Evolutionary conservation across 35 echinoderm and acorn worm genomes (phyloP).

Genomic region (Diadema setosum): DNA sequence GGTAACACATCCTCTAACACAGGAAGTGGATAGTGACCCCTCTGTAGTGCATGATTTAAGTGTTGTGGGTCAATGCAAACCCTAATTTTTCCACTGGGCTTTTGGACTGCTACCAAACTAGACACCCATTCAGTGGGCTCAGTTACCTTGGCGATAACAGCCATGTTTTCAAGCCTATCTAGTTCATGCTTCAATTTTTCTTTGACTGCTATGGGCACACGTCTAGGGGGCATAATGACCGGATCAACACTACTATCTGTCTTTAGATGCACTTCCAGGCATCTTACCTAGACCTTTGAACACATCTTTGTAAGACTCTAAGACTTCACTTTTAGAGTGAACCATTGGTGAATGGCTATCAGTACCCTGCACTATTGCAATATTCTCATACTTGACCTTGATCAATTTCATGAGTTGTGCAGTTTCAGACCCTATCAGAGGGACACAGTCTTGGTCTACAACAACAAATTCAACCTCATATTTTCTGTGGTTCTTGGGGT

Average conservation of each 20-base stretch:
- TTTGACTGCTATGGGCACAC: slow-evolving; percentile 44
- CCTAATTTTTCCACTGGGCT: slow-evolving; percentile 44
- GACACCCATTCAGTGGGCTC: slow-evolving; percentile 76
- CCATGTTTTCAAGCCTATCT: neutral
- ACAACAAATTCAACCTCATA: neutral
- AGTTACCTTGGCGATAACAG: slow-evolving; percentile 36
- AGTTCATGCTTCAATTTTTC: slow-evolving; percentile 53
- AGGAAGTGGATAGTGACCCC: slow-evolving; percentile 32
- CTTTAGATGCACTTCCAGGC: neutral
- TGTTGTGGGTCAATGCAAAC: slow-evolving; percentile 62
- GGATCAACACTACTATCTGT: neutral
- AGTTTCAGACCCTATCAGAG: neutral
- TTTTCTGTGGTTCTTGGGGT: neutral
- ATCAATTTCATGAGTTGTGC: neutral
- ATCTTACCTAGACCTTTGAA: slow-evolving; percentile 5
- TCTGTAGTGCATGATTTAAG: slow-evolving; percentile 37
- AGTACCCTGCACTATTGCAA: neutral
- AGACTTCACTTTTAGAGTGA: neutral
- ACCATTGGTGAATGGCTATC: neutral
- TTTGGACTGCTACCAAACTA: slow-evolving; percentile 11
- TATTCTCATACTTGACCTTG: neutral
- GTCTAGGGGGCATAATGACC: slow-evolving; percentile 14
- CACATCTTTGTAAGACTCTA: slow-evolving; percentile 1
- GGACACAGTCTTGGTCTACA: neutral
- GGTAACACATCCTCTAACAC: slow-evolving; percentile 39